A percentile compares a stretch with the other conserved stretches of the same genome.
phyloP scores from a whole-genome alignment of 2,113 vertebrate genomes.

The Gadus chalcogrammus region DNA sequence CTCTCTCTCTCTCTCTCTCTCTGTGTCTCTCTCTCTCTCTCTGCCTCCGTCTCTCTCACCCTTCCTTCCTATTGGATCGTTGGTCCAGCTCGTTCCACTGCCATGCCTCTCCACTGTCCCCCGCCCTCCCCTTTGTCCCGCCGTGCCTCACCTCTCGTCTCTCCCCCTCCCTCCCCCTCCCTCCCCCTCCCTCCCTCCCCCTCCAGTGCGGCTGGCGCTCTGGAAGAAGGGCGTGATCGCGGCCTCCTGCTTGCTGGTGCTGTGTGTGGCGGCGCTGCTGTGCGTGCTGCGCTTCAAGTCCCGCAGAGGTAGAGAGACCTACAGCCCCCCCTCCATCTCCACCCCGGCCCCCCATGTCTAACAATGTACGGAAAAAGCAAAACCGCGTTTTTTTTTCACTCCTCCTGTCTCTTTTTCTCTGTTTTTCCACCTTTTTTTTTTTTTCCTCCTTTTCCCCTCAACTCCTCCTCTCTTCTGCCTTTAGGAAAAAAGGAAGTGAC shows the following conservation, averaged over 20 bases:
- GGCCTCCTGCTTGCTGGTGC: constrained; percentile 38
- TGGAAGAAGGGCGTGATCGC: constrained; percentile 71
- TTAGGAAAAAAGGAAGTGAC: constrained; percentile 69
- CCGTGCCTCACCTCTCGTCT: too few relatives aligned
- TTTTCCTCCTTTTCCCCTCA: constrained; percentile 29
- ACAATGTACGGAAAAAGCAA: constrained; percentile 54
- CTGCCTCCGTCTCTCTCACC: background rate
- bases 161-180: constrained; percentile 16
- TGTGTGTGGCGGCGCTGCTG: constrained; percentile 30
- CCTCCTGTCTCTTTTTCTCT: background rate
- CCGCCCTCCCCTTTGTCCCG: too few relatives aligned
- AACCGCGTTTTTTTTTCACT: constrained; percentile 29
- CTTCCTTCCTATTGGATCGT: too few relatives aligned
- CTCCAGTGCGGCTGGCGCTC: constrained; percentile 59
- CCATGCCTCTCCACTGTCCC: too few relatives aligned
- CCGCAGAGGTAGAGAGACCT: constrained; percentile 73
- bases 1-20: too few relatives aligned
- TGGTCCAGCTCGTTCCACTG: too few relatives aligned
- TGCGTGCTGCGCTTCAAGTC: constrained; percentile 48
- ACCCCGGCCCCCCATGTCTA: constrained; percentile 49
- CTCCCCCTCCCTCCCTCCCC: constrained; percentile 24
- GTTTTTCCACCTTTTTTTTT: too few relatives aligned
- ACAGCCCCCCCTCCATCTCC: constrained; percentile 54
- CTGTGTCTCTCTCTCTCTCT: constrained; percentile 22
- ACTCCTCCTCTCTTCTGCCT: constrained; percentile 59